A percentile compares a stretch with the other conserved stretches of the same genome.
These are phyloP conservation scores for Hycleus cichorii DNA, from an alignment of 1,140 invertebrate genomes.

Conservation along the genomic window DNA sequence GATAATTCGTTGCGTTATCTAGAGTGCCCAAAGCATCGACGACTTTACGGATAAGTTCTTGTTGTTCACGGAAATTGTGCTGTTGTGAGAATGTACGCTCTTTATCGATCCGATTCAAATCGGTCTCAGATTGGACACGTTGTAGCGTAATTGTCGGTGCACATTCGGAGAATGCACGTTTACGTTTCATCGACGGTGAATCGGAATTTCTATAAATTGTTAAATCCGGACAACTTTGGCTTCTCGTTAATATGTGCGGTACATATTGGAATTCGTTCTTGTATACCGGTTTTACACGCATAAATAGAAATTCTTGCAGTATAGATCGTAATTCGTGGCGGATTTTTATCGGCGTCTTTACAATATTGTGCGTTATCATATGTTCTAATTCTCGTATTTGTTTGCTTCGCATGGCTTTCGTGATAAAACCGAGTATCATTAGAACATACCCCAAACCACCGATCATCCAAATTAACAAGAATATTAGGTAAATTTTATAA, in stretches of 20 bases:
- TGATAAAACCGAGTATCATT: constrained; percentile 86
- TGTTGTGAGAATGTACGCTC: constrained; percentile 58
- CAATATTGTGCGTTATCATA: constrained; percentile 64
- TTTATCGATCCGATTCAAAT: constrained; percentile 67
- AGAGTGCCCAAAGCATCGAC: constrained; percentile 61
- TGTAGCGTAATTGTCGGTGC: constrained; percentile 45
- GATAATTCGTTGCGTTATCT: constrained; percentile 35
- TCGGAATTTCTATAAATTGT: constrained; percentile 44
- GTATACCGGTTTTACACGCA: constrained; percentile 45
- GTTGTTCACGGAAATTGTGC: constrained; percentile 57
- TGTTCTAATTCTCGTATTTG: constrained; percentile 66
- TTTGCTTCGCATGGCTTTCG: constrained; percentile 64
- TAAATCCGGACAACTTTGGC: constrained; percentile 54
- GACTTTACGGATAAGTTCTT: constrained; percentile 62
- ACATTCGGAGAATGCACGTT: constrained; percentile 54
- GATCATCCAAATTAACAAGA: constrained; percentile 77
- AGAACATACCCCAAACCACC: constrained; percentile 85
- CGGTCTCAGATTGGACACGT: constrained; percentile 65
- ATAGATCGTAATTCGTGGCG: constrained; percentile 56
- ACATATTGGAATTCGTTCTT: constrained; percentile 41
- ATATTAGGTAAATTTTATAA: constrained; percentile 63
- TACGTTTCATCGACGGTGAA: constrained; percentile 46
- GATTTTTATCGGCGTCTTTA: constrained; percentile 68
- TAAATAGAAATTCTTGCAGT: constrained; percentile 35
- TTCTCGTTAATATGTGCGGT: constrained; percentile 37